Conservation (phyloP, 1,140 invertebrate species). For the Kradibia gibbosae region DNA sequence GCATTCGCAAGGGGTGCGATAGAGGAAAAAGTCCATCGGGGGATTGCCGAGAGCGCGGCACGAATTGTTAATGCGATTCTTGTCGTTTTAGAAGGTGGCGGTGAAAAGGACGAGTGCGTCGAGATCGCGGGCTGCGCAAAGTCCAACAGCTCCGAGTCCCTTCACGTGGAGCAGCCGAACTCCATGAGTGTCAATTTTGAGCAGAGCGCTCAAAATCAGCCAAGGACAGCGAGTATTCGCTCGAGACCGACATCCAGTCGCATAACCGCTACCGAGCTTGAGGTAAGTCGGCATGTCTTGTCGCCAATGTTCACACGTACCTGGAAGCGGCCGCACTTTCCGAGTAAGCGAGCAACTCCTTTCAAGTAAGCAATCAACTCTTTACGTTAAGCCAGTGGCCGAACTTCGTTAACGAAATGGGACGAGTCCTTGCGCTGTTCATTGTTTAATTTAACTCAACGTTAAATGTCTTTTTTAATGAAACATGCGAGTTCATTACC, state of each 20-base stretch:
- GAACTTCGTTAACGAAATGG: too few relatives aligned
- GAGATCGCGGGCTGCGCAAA: conserved; percentile 79
- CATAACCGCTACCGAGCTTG: conserved; percentile 90
- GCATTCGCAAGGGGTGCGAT: too few relatives aligned
- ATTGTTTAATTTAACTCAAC: too few relatives aligned
- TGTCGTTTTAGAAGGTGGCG: conserved; percentile 60
- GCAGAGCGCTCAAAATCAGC: conserved; percentile 76
- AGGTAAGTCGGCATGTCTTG: conserved; percentile 67
- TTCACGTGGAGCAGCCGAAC: conserved; percentile 75
- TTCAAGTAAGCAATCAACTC: background rate
- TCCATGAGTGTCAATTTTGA: conserved; percentile 68
- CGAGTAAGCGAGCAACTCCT: too few relatives aligned
- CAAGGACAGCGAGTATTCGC: conserved; percentile 89
- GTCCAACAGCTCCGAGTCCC: conserved; percentile 86
- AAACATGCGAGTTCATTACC: background rate
- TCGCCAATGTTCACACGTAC: background rate
- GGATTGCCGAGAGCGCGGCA: too few relatives aligned
- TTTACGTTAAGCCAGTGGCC: background rate
- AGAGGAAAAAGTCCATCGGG: too few relatives aligned
- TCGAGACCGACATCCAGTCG: conserved; percentile 87
- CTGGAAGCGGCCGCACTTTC: too few relatives aligned
- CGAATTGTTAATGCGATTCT: too few relatives aligned
- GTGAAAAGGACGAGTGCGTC: conserved; percentile 79
- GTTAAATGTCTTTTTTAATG: too few relatives aligned
- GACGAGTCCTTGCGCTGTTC: too few relatives aligned